phyloP scores from a whole-genome alignment of 1,140 invertebrate genomes.

The Yoshiicerus persimilis region DNA sequence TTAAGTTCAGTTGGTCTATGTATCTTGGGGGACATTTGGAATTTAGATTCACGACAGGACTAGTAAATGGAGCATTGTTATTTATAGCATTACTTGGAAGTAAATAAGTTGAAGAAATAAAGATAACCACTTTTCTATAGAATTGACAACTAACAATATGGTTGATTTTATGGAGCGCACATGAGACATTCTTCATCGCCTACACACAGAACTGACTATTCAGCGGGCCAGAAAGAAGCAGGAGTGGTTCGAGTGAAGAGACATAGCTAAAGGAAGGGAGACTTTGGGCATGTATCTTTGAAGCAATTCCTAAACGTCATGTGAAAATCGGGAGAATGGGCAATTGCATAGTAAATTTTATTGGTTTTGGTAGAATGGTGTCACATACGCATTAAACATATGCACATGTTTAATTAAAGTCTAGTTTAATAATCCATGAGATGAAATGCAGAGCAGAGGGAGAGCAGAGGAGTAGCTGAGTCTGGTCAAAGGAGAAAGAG shows the following conservation, averaged over 20 bases:
- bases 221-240: neutral
- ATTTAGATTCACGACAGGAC: neutral
- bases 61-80: neutral
- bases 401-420: neutral
- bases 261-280: too few relatives aligned
- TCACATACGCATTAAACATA: neutral
- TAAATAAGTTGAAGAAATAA: neutral
- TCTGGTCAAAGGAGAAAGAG: too few relatives aligned
- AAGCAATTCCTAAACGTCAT: neutral
- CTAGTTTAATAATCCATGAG: neutral
- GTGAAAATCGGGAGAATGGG: neutral
- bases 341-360: conserved; percentile 10
- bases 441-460: neutral
- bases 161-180: neutral
- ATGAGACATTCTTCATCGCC: neutral
- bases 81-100: neutral
- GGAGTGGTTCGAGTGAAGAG: neutral
- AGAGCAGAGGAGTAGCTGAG: too few relatives aligned
- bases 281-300: neutral
- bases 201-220: neutral
- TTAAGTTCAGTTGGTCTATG: neutral
- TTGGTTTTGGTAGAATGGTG: neutral
- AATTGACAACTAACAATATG: neutral
- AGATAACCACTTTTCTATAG: neutral
- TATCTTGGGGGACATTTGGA: neutral